phyloP scores from a whole-genome alignment of 2,797 vertebrate species.

The Hydrolagus colliei region DNA sequence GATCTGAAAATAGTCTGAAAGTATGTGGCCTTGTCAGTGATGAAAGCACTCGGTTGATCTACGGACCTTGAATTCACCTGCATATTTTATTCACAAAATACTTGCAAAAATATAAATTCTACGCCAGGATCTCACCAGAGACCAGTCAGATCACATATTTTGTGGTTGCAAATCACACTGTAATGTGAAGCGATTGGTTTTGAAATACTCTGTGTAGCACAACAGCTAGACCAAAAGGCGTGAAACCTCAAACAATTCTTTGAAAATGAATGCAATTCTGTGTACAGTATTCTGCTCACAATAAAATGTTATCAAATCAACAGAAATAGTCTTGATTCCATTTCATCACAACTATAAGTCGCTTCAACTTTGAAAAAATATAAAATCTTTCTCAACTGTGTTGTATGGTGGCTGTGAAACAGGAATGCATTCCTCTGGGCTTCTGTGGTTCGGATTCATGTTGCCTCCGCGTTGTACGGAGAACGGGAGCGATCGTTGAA shows the following conservation, averaged over 20 bases:
- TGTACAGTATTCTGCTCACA: not conserved
- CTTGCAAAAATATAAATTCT: not conserved
- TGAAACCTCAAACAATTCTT: not conserved
- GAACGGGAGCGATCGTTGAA: too few relatives aligned
- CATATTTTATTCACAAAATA: not conserved
- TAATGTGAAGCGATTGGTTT: not conserved
- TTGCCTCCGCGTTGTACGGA: too few relatives aligned
- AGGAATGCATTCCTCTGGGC: too few relatives aligned
- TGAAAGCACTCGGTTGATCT: not conserved
- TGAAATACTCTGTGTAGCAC: not conserved
- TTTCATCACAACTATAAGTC: too few relatives aligned
- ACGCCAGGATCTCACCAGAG: not conserved
- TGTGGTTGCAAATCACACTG: not conserved
- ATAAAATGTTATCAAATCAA: too few relatives aligned
- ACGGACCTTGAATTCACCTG: not conserved
- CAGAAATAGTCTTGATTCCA: too few relatives aligned
- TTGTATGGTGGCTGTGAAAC: too few relatives aligned
- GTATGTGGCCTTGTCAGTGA: not conserved
- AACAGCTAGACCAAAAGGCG: not conserved
- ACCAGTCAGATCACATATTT: not conserved
- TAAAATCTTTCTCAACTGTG: too few relatives aligned
- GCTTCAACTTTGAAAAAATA: too few relatives aligned
- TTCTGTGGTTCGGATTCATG: too few relatives aligned
- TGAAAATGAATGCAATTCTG: not conserved
- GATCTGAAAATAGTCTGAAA: too few relatives aligned